These are phyloP conservation scores for Chitala chitala DNA, from an alignment of 2,113 vertebrate genomes.

Conservation along the genomic window DNA sequence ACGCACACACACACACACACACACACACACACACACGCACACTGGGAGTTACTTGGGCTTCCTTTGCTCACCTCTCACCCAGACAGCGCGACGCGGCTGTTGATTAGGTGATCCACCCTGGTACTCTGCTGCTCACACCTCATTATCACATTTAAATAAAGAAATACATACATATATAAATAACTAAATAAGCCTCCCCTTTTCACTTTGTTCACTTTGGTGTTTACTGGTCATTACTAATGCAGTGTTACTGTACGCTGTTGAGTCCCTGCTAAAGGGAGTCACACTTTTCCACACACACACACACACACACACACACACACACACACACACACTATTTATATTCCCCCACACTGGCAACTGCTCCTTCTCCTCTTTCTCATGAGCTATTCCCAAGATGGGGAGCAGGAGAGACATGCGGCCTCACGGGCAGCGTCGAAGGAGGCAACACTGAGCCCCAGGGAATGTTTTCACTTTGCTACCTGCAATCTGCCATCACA, in stretches of 20 bases:
- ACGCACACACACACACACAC: no score
- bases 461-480: neutral
- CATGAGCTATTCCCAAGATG: slow-evolving; percentile 1
- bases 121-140: no score
- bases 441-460: neutral
- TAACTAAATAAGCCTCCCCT: neutral
- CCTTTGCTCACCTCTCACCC: neutral
- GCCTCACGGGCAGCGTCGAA: neutral
- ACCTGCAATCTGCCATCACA: neutral
- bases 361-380: neutral
- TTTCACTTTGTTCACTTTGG: neutral
- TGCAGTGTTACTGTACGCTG: neutral
- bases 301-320: neutral
- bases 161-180: no score
- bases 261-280: neutral
- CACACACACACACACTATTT: neutral
- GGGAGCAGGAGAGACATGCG: neutral
- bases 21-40: no score
- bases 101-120: neutral
- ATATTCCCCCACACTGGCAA: neutral
- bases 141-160: neutral
- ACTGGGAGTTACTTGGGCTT: neutral
- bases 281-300: neutral
- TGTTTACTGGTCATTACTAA: neutral
- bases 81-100: neutral